Percentiles rank a stretch among this genome's conserved stretches.
These are phyloP conservation scores for Apostichopus californicus DNA, from an alignment of 35 echinoderm and acorn worm genomes.

Conservation along the genomic window DNA sequence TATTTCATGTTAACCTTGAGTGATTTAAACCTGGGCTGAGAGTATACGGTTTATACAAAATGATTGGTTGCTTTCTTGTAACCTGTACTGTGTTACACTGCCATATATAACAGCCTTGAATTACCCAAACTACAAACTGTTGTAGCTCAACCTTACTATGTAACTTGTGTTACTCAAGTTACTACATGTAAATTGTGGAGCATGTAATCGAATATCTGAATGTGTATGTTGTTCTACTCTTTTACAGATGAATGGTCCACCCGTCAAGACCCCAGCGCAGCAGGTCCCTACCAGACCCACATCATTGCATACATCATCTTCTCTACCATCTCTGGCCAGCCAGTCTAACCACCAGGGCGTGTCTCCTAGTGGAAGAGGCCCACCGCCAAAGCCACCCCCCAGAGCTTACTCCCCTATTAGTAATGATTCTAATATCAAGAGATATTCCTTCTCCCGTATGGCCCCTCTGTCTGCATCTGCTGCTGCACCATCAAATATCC, in stretches of 20 bases:
- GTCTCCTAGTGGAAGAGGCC: constrained; percentile 53
- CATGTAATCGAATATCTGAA: not conserved
- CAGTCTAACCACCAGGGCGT: constrained; percentile 25
- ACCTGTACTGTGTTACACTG: too few species aligned
- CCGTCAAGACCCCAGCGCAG: not conserved
- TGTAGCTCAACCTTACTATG: too few species aligned
- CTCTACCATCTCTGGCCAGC: constrained; percentile 47
- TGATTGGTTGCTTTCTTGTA: too few species aligned
- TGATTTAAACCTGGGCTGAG: too few species aligned
- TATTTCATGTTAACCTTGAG: too few species aligned
- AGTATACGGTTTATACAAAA: too few species aligned
- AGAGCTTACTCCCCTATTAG: constrained; percentile 74
- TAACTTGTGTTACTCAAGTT: not conserved
- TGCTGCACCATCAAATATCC: constrained; percentile 32
- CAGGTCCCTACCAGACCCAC: constrained; percentile 41
- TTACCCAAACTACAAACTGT: too few species aligned
- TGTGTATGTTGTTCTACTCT: not conserved
- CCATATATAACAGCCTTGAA: too few species aligned
- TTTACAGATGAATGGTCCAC: constrained; percentile 4
- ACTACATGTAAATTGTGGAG: not conserved
- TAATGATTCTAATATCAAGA: constrained; percentile 57
- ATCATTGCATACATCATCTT: constrained; percentile 45
- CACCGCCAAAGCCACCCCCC: constrained; percentile 66
- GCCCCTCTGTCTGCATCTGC: constrained; percentile 40
- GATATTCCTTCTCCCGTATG: constrained; percentile 41